These are phyloP conservation scores for Pollenia labialis DNA, from an alignment of 2,888 invertebrate genomes.

Conservation along the genomic window DNA sequence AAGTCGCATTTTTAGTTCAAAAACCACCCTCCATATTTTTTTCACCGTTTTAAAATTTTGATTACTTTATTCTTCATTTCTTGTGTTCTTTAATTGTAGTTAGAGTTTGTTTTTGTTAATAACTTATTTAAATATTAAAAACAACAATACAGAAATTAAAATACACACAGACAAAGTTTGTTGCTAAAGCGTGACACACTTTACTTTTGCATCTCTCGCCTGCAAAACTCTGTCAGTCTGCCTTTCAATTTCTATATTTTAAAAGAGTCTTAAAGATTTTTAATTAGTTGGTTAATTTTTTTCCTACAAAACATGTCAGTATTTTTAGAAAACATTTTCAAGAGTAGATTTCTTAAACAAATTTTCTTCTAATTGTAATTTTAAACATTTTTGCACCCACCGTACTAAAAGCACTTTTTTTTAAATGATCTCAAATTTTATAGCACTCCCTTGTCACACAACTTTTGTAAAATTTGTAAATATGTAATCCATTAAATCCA, in stretches of 20 bases:
- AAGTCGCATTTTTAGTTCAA: slow-evolving; percentile 84
- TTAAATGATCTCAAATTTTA: neutral
- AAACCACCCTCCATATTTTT: slow-evolving; percentile 41
- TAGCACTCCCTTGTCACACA: neutral
- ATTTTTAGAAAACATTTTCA: neutral
- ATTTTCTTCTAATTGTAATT: neutral
- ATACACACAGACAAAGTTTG: no score
- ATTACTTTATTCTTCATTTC: slow-evolving; percentile 10
- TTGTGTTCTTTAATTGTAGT: slow-evolving; percentile 39
- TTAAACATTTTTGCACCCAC: slow-evolving; percentile 32
- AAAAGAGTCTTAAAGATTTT: neutral
- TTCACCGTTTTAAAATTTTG: slow-evolving; percentile 19
- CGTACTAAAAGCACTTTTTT: slow-evolving; percentile 6
- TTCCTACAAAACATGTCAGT: neutral
- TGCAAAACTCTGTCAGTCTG: no score
- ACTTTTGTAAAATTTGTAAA: slow-evolving; percentile 21
- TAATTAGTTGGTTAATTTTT: neutral
- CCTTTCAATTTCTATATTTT: no score
- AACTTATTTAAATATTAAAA: no score
- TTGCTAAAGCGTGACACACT: no score
- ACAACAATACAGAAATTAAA: no score
- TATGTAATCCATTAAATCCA: neutral
- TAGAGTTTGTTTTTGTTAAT: slow-evolving; percentile 5
- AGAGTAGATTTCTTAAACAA: neutral
- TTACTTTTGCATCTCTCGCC: no score